A percentile compares a stretch with the other conserved stretches of the same genome.
Conservation (phyloP, 1,140 invertebrate genomes). For the Neomicropteryx cornuta region DNA sequence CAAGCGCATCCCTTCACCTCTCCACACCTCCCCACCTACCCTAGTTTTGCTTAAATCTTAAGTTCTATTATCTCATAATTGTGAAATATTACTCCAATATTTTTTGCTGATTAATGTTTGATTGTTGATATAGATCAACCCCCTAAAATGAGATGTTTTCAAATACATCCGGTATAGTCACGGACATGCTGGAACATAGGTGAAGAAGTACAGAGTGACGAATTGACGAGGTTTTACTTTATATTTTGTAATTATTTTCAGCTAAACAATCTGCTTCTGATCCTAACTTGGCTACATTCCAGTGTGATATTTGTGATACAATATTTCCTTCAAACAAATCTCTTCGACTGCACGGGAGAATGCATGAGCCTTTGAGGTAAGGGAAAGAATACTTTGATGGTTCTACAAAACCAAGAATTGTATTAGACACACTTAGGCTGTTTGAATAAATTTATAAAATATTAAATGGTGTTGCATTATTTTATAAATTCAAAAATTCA, state of each 20-base stretch:
- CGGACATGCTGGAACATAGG: background rate
- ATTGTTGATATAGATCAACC: no score
- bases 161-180: no score
- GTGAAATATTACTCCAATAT: no score
- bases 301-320: constrained; percentile 52
- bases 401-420: constrained; percentile 16
- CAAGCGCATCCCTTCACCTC: no score
- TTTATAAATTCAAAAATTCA: background rate
- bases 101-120: no score
- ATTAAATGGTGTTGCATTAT: constrained; percentile 18
- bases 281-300: constrained; percentile 11
- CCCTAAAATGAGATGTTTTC: no score
- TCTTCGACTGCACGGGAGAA: constrained; percentile 54
- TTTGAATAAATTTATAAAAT: constrained; percentile 26
- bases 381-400: constrained; percentile 43
- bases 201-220: background rate
- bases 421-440: constrained; percentile 15
- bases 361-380: constrained; percentile 54
- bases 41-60: no score
- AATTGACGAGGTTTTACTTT: background rate
- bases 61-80: no score
- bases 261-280: constrained; percentile 6
- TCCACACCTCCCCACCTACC: no score
- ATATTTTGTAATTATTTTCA: background rate
- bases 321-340: constrained; percentile 55